Conservation (phyloP, 2,797 vertebrate species). For the Holocentrus rufus region DNA sequence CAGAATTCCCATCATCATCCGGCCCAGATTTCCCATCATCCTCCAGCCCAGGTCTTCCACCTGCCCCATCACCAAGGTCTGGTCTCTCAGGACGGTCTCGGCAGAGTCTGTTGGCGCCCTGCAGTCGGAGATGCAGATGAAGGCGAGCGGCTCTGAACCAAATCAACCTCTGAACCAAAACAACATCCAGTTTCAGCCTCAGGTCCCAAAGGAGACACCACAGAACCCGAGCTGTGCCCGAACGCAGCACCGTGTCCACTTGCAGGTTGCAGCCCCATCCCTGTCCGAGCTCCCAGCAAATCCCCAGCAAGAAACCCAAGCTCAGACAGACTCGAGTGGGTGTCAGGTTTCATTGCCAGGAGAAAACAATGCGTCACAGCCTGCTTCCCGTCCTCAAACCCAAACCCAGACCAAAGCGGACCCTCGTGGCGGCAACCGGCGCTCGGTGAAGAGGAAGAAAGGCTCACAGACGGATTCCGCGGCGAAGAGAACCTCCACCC, state of each 20-base stretch:
- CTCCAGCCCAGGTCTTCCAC: slow-evolving; percentile 22
- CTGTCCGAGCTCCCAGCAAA: neutral
- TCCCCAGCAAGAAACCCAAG: neutral
- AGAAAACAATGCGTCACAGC: neutral
- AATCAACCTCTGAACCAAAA: neutral
- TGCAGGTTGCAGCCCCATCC: neutral
- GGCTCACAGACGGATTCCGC: neutral
- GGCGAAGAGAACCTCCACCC: slow-evolving; percentile 5
- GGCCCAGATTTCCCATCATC: slow-evolving; percentile 23
- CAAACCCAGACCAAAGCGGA: neutral
- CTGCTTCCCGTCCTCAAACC: neutral
- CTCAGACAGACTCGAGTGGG: neutral
- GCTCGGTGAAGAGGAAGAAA: slow-evolving; percentile 27
- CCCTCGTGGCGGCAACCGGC: neutral
- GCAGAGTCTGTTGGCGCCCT: neutral
- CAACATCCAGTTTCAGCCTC: neutral
- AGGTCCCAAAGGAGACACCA: neutral
- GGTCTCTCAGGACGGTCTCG: slow-evolving; percentile 2
- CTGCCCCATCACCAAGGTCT: slow-evolving; percentile 25
- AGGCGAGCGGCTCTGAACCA: neutral
- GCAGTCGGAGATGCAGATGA: slow-evolving; percentile 11
- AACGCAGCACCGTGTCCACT: slow-evolving; percentile 20
- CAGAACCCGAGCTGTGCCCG: neutral
- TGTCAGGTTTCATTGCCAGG: neutral
- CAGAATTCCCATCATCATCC: neutral